These are phyloP conservation scores for Drosophila pallidifrons DNA, from an alignment of 1,140 invertebrate species.

Conservation along the genomic window DNA sequence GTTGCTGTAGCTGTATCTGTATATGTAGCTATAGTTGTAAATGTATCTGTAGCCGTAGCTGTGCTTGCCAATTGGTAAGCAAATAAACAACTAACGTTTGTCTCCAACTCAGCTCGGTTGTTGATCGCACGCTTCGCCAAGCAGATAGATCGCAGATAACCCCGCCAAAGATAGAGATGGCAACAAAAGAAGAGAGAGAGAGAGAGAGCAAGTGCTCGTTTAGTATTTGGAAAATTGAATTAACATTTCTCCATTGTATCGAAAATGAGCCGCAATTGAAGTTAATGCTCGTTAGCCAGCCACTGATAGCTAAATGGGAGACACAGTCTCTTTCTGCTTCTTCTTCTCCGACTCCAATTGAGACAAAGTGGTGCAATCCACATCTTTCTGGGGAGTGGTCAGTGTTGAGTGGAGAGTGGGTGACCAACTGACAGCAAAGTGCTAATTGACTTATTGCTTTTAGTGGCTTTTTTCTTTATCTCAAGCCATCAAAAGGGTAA, in stretches of 20 bases:
- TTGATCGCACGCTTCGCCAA: slow-evolving; percentile 41
- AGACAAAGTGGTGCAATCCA: slow-evolving; percentile 28
- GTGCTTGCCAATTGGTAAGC: slow-evolving; percentile 71
- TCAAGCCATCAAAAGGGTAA: slow-evolving; percentile 5
- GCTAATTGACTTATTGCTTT: slow-evolving; percentile 20
- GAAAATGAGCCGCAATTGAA: slow-evolving; percentile 69
- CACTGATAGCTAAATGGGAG: slow-evolving; percentile 33
- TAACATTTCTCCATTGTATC: slow-evolving; percentile 46
- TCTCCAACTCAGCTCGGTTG: slow-evolving; percentile 11
- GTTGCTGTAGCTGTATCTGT: slow-evolving; percentile 36
- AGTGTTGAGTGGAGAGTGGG: slow-evolving; percentile 7
- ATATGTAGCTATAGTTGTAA: slow-evolving; percentile 51
- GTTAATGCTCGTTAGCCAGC: slow-evolving; percentile 49
- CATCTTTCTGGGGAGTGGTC: not conserved
- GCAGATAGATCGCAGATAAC: slow-evolving; percentile 34
- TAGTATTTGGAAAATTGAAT: slow-evolving; percentile 65
- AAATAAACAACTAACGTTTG: slow-evolving; percentile 63
- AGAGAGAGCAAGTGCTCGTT: slow-evolving; percentile 24
- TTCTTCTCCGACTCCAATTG: slow-evolving; percentile 29
- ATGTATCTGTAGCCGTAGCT: slow-evolving; percentile 45
- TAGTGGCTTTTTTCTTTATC: not conserved
- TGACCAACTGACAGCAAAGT: slow-evolving; percentile 7
- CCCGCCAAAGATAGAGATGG: not conserved
- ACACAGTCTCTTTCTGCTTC: not conserved
- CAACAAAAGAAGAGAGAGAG: not conserved